These are phyloP conservation scores for Sipha maydis DNA, from an alignment of 2,888 invertebrate species.

Conservation along the genomic window DNA sequence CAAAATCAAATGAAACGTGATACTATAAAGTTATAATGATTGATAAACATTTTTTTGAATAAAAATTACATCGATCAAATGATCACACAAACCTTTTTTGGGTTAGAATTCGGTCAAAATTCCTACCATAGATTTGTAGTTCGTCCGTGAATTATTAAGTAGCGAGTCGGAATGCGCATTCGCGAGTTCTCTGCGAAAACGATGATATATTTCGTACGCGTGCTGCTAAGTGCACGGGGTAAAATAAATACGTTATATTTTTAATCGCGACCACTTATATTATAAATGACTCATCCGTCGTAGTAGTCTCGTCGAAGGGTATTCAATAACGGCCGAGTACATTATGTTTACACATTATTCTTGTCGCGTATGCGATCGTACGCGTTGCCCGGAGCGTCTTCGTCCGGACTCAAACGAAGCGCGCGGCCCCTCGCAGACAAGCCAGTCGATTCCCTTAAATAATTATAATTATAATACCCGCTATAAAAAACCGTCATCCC, in stretches of 20 bases:
- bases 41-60: too few relatives aligned
- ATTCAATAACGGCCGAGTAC: background rate
- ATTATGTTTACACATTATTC: slow-evolving; percentile 10
- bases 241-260: slow-evolving; percentile 20
- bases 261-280: background rate
- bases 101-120: too few relatives aligned
- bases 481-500: slow-evolving; percentile 29
- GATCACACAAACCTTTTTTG: too few relatives aligned
- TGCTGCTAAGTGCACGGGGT: too few relatives aligned
- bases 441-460: slow-evolving; percentile 5
- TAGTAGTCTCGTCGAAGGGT: background rate
- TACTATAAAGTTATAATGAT: too few relatives aligned
- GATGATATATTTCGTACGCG: background rate
- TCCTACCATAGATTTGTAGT: too few relatives aligned
- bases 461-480: background rate
- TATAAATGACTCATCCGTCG: slow-evolving; percentile 53
- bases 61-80: too few relatives aligned
- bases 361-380: slow-evolving; percentile 23
- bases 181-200: too few relatives aligned
- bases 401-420: background rate
- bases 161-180: too few relatives aligned
- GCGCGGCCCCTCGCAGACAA: background rate
- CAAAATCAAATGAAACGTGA: too few relatives aligned
- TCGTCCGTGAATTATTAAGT: too few relatives aligned
- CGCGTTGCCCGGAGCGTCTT: slow-evolving; percentile 48